Evolutionary conservation across 2,888 invertebrate genomes (phyloP), one percentile per base, ranked within the genome.

Genomic region (Notodonta dromedarius): DNA sequence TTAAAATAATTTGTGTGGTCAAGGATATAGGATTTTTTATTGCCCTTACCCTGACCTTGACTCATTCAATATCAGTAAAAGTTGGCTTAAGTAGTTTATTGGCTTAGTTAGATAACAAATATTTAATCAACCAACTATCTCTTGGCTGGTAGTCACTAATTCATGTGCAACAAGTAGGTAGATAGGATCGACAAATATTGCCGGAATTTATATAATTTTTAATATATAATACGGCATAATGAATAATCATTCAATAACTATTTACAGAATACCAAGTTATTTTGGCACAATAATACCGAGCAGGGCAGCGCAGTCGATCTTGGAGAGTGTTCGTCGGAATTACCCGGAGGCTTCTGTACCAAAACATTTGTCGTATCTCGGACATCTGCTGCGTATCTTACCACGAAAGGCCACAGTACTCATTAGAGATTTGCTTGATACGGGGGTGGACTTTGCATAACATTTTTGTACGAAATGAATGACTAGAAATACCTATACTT

Each of bases 301-400:
- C 2, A 89, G 93, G 53, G 96, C 95, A 8, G 96, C 96, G 0
- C 80, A 78, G 54, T 91, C 90, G 58, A 95, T 96, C 57, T 83
- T 96, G 16, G 94, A 95, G 52, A 95, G 95, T 39, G 94, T 96
- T 4, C 89, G 95, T 11, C 88, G 95, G 53, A 95, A 96, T 81
- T 94, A 94, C 70, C 91, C 94, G 6, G 95, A 95, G 77, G 94
- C 95, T 35, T 95, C 95, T 50, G 94, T 96, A 11, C 96, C 96
- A 0, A 94, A 94, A 67, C 94, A 95, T 77, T 79, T 95, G 56
- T 78, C 95, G 6, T 94, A 94, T 73, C 84, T 95, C 16, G 95
- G 95, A 5, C 95, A 94, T 71, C 75, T 95, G 6, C 84, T 95
- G 46, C 94, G 95, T 76, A 91, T 95, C 62, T 80, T 95, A 61